These are phyloP conservation scores for Leptonema lineaticorne DNA, from an alignment of 1,140 invertebrate species.

Conservation along the genomic window DNA sequence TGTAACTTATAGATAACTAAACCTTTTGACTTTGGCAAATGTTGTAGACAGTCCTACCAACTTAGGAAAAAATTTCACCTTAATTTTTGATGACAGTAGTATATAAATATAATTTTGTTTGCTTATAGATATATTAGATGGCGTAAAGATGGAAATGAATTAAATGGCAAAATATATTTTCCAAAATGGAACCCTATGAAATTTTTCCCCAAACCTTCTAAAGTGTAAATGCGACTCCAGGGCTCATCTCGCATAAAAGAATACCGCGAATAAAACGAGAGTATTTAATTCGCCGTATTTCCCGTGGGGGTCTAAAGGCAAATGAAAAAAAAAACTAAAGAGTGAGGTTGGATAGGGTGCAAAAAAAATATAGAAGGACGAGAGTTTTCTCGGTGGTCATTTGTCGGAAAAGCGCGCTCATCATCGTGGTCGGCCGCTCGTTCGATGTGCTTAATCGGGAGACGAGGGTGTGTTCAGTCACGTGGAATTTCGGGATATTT, in stretches of 20 bases:
- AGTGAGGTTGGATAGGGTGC: no score
- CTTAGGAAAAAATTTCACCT: no score
- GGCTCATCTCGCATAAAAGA: not conserved
- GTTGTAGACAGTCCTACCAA: no score
- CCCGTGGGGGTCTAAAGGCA: no score
- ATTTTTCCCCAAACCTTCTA: not conserved
- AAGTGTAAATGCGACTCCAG: not conserved
- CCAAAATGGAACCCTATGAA: not conserved
- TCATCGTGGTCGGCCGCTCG: not conserved
- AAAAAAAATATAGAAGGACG: no score
- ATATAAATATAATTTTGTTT: no score
- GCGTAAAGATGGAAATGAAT: not conserved
- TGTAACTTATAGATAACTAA: no score
- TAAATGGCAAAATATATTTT: not conserved
- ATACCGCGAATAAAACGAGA: not conserved
- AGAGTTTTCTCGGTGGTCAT: not conserved
- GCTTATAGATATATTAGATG: no score
- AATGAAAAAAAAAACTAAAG: no score
- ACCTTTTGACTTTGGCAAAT: no score
- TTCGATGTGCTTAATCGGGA: constrained; percentile 1
- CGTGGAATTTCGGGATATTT: not conserved
- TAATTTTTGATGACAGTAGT: no score
- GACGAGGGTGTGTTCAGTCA: not conserved
- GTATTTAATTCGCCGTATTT: not conserved
- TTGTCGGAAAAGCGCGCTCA: not conserved